Base-by-base conservation (phyloP, 2,113 vertebrate species). In the Scomber colias region DNA sequence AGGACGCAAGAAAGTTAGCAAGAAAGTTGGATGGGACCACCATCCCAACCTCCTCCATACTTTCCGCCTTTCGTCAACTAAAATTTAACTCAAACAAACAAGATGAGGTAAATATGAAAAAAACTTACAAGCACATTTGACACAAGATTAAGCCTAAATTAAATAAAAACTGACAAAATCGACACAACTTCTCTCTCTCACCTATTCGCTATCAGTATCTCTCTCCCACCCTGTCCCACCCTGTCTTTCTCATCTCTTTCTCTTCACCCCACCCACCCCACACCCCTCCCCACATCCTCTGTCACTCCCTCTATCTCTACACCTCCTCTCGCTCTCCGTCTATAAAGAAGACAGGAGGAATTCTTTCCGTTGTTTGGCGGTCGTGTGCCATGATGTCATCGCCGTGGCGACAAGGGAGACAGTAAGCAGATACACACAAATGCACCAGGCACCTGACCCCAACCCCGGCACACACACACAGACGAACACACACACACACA, bases 331-430 rank as follows among this genome's bases (percentile, higher is more conserved):
- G 31, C 72, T 70, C 80, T 54, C 76, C 21, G 44, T 57, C 75
- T 73, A 63, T 48, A 45, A 77, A 86, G 82, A 68, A 63, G 79
- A 78, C 64, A 7, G 35, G 73, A 65, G 85, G 77, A 82, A 90
- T 89, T 90, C 88, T 92, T 92, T 91, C 90, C 82, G 59, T 83
- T 50, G 50, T 79, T 86, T 4, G 31, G 83, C 75, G 5, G 84
- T 70, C 83, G 85, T 88, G 92, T 89, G 89, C 83, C 83, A 91
- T 93, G 91, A 92, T 92, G 90, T 92, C 88, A 92, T 90, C 65
- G 72, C 75, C 5, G 68, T 40, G 71, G 89, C 73, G 87, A 90
- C 90, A 88, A 79, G 86, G 73, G 62, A 75, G 92, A 93, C 86
- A 88, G 81, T 88, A 87, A 92, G 84, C 92, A 93, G 92, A 88